Conservation (phyloP, 2,888 invertebrate species). For the Hydrotaea cyrtoneurina region DNA sequence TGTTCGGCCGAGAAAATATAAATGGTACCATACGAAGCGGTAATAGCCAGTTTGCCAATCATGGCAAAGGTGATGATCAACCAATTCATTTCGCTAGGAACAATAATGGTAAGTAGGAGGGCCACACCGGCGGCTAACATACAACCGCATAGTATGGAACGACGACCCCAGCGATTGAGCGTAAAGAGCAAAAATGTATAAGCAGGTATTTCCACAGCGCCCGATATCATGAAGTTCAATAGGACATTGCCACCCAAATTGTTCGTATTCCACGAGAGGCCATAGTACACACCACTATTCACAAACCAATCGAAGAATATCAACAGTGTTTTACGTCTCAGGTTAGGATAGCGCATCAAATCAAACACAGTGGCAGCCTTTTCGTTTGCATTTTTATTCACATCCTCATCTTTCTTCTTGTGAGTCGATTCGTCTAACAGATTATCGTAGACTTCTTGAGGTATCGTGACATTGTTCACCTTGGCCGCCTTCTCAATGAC, state of each 20-base stretch:
- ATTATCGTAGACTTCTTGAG: constrained; percentile 83
- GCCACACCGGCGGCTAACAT: constrained; percentile 85
- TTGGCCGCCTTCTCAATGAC: constrained; percentile 85
- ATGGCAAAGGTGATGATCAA: constrained; percentile 85
- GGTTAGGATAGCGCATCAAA: constrained; percentile 84
- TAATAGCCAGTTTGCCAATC: constrained; percentile 88
- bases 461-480: constrained; percentile 84
- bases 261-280: constrained; percentile 88
- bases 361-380: constrained; percentile 82
- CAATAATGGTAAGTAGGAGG: constrained; percentile 83
- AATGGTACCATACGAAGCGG: constrained; percentile 87
- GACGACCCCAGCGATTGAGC: constrained; percentile 87
- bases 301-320: constrained; percentile 91
- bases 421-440: constrained; percentile 81
- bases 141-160: constrained; percentile 85
- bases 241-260: constrained; percentile 88
- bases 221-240: constrained; percentile 87
- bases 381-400: constrained; percentile 54
- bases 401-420: constrained; percentile 75
- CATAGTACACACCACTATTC: constrained; percentile 89
- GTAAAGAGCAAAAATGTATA: constrained; percentile 85
- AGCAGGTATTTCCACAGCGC: constrained; percentile 88
- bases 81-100: constrained; percentile 83
- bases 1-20: constrained; percentile 89
- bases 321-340: constrained; percentile 84